Base-by-base conservation (phyloP, 2,113 vertebrate genomes). In the Bubo blakistoni region DNA sequence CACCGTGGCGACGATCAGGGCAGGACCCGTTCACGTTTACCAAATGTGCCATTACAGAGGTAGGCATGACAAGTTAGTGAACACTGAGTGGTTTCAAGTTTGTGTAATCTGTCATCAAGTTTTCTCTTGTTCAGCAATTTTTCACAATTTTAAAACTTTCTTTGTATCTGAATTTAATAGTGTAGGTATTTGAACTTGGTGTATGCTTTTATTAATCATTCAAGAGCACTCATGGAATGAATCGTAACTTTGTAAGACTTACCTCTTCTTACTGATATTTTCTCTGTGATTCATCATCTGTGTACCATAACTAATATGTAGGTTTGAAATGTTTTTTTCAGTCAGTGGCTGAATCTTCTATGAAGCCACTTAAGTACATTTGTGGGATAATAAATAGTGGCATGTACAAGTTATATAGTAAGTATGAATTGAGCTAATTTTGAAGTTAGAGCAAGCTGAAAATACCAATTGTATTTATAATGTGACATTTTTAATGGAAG, bases 11-110 rank as follows among this genome's bases (percentile, higher is more conserved):
- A 99, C 81, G 99, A 99, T 97, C 98, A 99, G 98, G 99, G 99
- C 97, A 98, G 98, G 98, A 98, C 98, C 88, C 99, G 99, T 77
- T 99, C 99, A 88, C 98, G 99, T 90, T 99, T 99, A 94, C 98
- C 99, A 95, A 98, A 99, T 96, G 99, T 99, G 97, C 99, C 99
- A 98, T 99, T 99, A 99, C 99, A 99, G 98, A 99, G 99, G 99
- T 99, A 97, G 95, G 98, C 49, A 73, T 62, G 29, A 44, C 47
- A 61, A 55, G 29, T 51, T 40, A 76, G 14, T 36, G 61, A 52
- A 30, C n/a, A 17, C 17, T 19, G 1, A 0, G 1, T 55, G 40
- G 5, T 58, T 72, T 44, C 44, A 40, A 8, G 1, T 83, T 58
- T 70, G 8, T n/a, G 0, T n/a, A 24, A 19, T 32, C 42, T 55